These are phyloP conservation scores for Megamerina dolium DNA, from an alignment of 2,888 invertebrate species.

Conservation along the genomic window DNA sequence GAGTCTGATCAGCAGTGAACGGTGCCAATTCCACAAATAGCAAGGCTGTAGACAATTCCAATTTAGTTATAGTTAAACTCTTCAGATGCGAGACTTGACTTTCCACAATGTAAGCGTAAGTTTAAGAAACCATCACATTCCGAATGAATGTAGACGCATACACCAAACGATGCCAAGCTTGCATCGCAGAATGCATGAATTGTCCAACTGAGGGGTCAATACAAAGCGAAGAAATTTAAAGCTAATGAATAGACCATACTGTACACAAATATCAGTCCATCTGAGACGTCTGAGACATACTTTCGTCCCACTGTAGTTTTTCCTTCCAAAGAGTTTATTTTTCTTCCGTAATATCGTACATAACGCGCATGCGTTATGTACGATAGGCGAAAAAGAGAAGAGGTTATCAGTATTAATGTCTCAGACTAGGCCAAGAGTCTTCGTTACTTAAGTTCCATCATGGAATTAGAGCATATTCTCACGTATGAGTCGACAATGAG, in stretches of 20 bases:
- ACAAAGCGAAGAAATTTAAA: constrained; percentile 2
- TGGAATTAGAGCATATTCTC: not conserved
- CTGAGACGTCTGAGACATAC: not conserved
- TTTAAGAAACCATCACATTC: not conserved
- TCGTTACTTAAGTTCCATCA: no score
- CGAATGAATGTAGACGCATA: not conserved
- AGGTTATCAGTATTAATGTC: not conserved
- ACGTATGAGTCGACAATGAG: no score
- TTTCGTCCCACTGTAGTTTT: no score
- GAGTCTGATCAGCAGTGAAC: not conserved
- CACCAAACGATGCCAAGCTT: not conserved
- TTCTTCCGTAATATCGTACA: not conserved
- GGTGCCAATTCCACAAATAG: not conserved
- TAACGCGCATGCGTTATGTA: no score
- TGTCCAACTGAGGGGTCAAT: not conserved
- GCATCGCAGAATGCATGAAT: no score
- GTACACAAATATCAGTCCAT: not conserved
- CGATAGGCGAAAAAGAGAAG: not conserved
- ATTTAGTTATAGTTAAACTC: not conserved
- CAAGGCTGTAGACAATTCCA: not conserved
- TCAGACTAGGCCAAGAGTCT: not conserved
- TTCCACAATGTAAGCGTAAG: not conserved
- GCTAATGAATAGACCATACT: not conserved
- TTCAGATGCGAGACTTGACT: not conserved
- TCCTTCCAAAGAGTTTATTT: no score